phyloP scores from a whole-genome alignment of 2,113 vertebrate species.

The Zosterops japonicus region DNA sequence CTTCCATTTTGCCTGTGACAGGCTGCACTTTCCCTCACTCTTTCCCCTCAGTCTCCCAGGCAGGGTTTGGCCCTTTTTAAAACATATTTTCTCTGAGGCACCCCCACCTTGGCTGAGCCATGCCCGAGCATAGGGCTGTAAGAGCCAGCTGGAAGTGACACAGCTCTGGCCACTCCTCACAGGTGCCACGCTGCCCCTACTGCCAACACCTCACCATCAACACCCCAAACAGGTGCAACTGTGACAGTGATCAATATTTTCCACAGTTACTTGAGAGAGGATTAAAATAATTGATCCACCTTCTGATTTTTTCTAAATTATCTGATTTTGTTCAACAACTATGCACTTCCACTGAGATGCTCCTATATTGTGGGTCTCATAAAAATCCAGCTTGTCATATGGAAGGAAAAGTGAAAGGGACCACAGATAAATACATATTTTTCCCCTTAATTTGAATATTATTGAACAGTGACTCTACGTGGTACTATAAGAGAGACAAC shows the following conservation, averaged over 20 bases:
- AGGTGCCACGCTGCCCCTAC: background rate
- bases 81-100: background rate
- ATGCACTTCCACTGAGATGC: background rate
- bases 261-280: background rate
- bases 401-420: background rate
- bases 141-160: fast-evolving
- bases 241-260: background rate
- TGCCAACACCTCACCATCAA: background rate
- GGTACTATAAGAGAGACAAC: background rate
- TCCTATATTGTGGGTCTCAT: background rate
- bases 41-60: background rate
- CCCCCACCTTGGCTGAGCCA: background rate
- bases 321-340: background rate
- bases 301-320: background rate
- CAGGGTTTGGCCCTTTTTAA: background rate
- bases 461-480: background rate
- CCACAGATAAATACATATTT: background rate
- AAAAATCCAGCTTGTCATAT: background rate
- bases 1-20: background rate
- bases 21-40: background rate
- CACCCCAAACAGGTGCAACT: background rate
- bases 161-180: background rate
- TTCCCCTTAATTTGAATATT: background rate
- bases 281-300: background rate
- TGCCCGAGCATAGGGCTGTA: fast-evolving